A percentile compares a stretch with the other conserved stretches of the same genome.
Conservation (phyloP, 2,888 invertebrate genomes). For the Malthinus flaveolus region DNA sequence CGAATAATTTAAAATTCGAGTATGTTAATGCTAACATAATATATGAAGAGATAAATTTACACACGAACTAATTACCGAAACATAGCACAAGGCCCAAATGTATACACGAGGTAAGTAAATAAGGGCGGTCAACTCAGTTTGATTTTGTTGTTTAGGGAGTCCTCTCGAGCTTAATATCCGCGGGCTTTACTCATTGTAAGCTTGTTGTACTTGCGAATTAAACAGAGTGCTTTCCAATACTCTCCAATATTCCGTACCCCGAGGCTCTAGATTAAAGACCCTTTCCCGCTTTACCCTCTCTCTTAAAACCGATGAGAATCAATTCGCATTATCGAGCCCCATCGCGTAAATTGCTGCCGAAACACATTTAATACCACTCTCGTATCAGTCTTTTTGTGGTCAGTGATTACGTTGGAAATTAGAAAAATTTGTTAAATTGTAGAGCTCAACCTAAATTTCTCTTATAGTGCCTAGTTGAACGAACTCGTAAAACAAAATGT, state of each 20-base stretch:
- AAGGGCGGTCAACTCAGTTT: conserved; percentile 15
- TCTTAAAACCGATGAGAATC: conserved; percentile 26
- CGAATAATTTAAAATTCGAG: background rate
- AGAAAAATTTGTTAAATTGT: background rate
- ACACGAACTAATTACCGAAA: conserved; percentile 14
- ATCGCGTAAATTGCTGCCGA: conserved; percentile 10
- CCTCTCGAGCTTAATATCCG: conserved; percentile 22
- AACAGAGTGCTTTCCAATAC: conserved; percentile 37
- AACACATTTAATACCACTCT: conserved; percentile 4
- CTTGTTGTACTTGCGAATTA: conserved; percentile 38
- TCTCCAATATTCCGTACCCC: conserved; percentile 28
- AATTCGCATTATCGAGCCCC: conserved; percentile 19
- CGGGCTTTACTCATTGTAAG: conserved; percentile 32
- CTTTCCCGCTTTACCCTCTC: conserved; percentile 17
- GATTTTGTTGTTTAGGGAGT: conserved; percentile 12
- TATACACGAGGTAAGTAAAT: conserved; percentile 10
- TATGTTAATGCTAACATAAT: conserved; percentile 8
- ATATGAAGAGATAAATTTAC: conserved; percentile 6
- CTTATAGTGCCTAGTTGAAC: no score
- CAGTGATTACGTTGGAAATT: background rate
- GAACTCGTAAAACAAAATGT: no score
- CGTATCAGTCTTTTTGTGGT: conserved; percentile 4
- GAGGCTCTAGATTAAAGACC: conserved; percentile 31
- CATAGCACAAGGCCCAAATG: conserved; percentile 4
- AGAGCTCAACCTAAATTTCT: no score